Percentiles rank a stretch among this genome's conserved stretches.
Conservation (phyloP, 2,113 vertebrate species). For the Bufo bufo region DNA sequence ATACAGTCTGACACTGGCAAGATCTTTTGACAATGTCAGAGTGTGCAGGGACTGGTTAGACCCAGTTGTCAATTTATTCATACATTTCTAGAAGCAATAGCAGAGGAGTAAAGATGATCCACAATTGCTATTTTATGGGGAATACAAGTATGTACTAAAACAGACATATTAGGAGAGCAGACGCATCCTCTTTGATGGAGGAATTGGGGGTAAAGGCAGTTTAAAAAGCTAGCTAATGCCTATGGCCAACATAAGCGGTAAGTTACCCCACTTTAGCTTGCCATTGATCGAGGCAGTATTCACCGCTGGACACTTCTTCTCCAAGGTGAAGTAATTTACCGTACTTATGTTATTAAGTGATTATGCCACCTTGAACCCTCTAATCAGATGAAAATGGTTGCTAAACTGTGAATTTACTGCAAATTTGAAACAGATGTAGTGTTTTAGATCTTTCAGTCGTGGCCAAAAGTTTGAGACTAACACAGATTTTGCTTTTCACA, state of each 20-base stretch:
- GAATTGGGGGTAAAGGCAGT: not conserved
- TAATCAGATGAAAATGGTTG: not conserved
- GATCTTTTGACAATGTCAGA: too few species aligned
- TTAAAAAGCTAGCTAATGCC: not conserved
- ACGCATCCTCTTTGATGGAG: not conserved
- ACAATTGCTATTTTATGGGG: too few species aligned
- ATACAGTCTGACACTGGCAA: too few species aligned
- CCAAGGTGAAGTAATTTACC: not conserved
- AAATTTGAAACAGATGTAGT: not conserved
- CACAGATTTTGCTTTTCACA: too few species aligned
- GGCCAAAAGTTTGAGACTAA: too few species aligned
- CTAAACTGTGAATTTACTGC: not conserved
- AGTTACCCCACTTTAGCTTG: not conserved
- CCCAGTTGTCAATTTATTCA: too few species aligned
- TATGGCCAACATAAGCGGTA: not conserved
- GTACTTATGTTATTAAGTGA: not conserved
- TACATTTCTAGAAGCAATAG: too few species aligned
- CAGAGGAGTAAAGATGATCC: too few species aligned
- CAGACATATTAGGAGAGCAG: too few species aligned
- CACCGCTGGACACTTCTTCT: not conserved
- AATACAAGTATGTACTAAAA: too few species aligned
- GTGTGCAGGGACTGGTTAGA: too few species aligned
- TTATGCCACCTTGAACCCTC: not conserved
- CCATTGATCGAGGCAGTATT: not conserved
- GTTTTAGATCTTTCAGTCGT: too few species aligned